Conservation (phyloP, 2,888 invertebrate genomes). For the Spicauda simplicius region DNA sequence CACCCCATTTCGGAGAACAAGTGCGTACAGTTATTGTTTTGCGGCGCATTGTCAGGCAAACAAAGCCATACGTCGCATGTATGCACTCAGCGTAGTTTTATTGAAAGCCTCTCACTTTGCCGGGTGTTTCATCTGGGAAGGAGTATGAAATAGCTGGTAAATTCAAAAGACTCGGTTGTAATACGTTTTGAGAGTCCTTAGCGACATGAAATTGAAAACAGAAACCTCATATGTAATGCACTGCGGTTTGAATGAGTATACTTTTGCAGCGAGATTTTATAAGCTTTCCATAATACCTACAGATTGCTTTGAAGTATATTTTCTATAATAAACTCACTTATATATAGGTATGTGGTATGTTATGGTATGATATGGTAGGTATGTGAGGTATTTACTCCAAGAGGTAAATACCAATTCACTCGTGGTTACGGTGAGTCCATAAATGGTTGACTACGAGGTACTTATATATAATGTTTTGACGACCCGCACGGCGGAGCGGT, state of each 20-base stretch:
- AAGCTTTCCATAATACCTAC: too few relatives aligned
- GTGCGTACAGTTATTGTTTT: slow-evolving; percentile 32
- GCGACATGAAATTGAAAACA: slow-evolving; percentile 26
- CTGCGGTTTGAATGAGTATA: neutral
- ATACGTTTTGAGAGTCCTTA: slow-evolving; percentile 32
- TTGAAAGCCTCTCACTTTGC: slow-evolving; percentile 30
- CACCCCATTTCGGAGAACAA: slow-evolving; percentile 25
- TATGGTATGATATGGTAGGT: too few relatives aligned
- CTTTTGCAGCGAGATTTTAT: neutral
- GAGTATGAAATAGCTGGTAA: slow-evolving; percentile 25
- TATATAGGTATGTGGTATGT: too few relatives aligned
- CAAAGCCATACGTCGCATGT: slow-evolving; percentile 24
- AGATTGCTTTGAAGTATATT: too few relatives aligned
- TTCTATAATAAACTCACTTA: too few relatives aligned
- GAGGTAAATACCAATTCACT: too few relatives aligned
- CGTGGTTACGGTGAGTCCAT: too few relatives aligned
- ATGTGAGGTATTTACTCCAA: too few relatives aligned
- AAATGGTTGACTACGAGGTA: too few relatives aligned
- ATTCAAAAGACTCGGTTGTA: slow-evolving; percentile 28
- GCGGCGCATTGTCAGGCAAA: slow-evolving; percentile 20
- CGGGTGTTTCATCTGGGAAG: slow-evolving; percentile 23
- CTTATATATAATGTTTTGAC: too few relatives aligned
- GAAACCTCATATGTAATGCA: neutral
- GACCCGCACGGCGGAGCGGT: too few relatives aligned
- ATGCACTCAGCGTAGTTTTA: slow-evolving; percentile 28